Conservation (phyloP, 2,888 invertebrate genomes). For the Eumacrocentrus americanus region DNA sequence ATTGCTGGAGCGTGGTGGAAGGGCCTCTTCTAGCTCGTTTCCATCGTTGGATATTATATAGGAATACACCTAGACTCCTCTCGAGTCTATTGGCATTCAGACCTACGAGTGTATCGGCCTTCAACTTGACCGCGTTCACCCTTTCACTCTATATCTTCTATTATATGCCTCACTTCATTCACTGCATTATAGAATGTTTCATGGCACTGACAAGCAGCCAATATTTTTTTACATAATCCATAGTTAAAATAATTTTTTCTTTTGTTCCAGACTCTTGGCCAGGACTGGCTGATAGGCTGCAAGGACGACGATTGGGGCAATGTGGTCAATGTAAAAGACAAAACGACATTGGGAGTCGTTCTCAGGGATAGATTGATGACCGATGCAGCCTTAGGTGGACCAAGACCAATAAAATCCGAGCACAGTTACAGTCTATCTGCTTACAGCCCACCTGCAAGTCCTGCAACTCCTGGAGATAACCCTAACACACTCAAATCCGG, state of each 20-base stretch:
- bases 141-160: slow-evolving; percentile 36
- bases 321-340: slow-evolving; percentile 65
- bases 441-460: slow-evolving; percentile 54
- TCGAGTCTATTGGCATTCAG: too few relatives aligned
- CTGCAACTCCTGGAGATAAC: slow-evolving; percentile 45
- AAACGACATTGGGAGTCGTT: slow-evolving; percentile 69
- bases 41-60: too few relatives aligned
- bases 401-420: slow-evolving; percentile 86
- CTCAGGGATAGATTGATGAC: slow-evolving; percentile 90
- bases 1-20: slow-evolving; percentile 45
- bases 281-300: slow-evolving; percentile 65
- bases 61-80: too few relatives aligned
- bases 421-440: slow-evolving; percentile 81
- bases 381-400: slow-evolving; percentile 78
- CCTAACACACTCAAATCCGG: slow-evolving; percentile 43
- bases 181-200: too few relatives aligned
- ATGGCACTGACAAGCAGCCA: neutral
- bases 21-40: slow-evolving; percentile 24
- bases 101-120: slow-evolving; percentile 41
- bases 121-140: slow-evolving; percentile 53
- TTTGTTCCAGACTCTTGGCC: slow-evolving; percentile 68
- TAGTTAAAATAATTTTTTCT: neutral
- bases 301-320: slow-evolving; percentile 70
- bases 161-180: too few relatives aligned
- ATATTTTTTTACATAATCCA: neutral